Base-by-base conservation (phyloP, 2,888 invertebrate genomes). In the Andrena praecox region DNA sequence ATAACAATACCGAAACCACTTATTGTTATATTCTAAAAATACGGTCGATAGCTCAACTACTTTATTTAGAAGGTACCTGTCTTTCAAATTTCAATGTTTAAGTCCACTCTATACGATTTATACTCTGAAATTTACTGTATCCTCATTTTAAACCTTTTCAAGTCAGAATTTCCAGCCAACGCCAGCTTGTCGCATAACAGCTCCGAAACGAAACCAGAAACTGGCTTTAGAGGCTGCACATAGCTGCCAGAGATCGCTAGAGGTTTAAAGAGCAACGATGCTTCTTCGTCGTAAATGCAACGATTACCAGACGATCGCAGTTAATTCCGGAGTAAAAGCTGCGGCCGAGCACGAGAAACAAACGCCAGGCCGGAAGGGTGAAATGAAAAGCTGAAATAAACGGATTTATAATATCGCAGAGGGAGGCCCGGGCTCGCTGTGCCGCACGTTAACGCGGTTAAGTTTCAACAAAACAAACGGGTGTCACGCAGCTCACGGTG, bases 401-500 rank as follows among this genome's bases (percentile, higher is more conserved):
- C 56, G 31, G 48, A 86, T 79, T 73, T 71, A 56, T 35, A 50
- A 64, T 77, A 59, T 31, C 27, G 10, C 24, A 50, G 69, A 35
- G n/a, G 35, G 31, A 63, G 54, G 12, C 59, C 16, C 20, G 35
- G 5, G 27, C 4, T 50, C 7, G 48, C n/a, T 60, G 69, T 29
- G 29, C 4, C 62, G 33, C 50, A 48, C 31, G 56, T 70, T 75
- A 35, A 33, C 67, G 20, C 29, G 50, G 72, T 60, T 16, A 69
- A 73, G 60, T 86, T 83, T 74, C 60, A 67, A 60, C 77, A 27
- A 67, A 67, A 66, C 81, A 63, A 70, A 78, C 33, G 50, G 50
- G 52, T 75, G 68, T 62, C 67, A 35, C 67, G 42, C 42, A 56
- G 31, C 33, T 10, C 77, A 56, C 73, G 73, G 42, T 75, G 56